A percentile compares a stretch with the other conserved stretches of the same genome.
These are phyloP conservation scores for Athene noctua DNA, from an alignment of 2,113 vertebrate species.

Conservation along the genomic window DNA sequence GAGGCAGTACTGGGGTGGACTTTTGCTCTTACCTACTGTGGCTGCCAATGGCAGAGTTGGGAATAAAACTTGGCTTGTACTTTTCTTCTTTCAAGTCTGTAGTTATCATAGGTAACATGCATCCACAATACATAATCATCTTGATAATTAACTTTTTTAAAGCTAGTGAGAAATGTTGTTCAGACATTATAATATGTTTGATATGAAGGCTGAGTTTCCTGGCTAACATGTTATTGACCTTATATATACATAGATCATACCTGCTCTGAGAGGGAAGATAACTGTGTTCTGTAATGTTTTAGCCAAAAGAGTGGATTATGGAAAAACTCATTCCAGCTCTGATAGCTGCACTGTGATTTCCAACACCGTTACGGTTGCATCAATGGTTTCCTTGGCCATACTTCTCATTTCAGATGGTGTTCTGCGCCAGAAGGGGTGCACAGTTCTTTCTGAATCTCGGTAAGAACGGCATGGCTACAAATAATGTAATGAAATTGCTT, in stretches of 20 bases:
- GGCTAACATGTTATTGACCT: background rate
- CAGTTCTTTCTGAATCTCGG: background rate
- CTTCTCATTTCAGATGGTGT: background rate
- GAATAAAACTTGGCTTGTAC: background rate
- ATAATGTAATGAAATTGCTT: background rate
- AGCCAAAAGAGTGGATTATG: background rate
- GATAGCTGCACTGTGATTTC: background rate
- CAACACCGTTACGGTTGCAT: background rate
- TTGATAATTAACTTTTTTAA: background rate
- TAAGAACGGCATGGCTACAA: background rate
- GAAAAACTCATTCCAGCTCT: background rate
- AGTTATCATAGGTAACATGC: background rate
- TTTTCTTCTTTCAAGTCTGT: background rate
- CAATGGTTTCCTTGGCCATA: background rate
- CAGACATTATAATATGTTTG: background rate
- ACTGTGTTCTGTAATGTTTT: background rate
- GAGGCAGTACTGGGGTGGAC: background rate
- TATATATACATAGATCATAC: background rate
- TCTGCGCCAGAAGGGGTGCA: background rate
- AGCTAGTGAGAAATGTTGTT: background rate
- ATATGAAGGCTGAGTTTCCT: background rate
- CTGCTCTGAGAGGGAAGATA: background rate
- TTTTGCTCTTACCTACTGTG: background rate
- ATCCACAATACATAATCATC: background rate
- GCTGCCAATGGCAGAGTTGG: background rate